phyloP scores from a whole-genome alignment of 2,113 vertebrate species.

The Ammodytes marinus region DNA sequence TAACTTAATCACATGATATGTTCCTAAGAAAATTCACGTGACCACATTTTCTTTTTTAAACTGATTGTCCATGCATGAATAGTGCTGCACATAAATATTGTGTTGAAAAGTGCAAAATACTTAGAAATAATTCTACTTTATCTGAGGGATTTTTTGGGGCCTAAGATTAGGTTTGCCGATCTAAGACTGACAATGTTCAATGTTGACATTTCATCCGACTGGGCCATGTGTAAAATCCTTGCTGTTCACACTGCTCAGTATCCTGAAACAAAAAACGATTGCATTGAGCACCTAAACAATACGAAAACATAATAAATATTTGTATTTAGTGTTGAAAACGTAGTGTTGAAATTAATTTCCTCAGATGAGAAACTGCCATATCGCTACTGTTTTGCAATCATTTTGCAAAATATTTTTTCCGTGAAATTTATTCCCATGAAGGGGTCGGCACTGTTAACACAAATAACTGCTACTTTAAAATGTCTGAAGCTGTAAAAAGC shows the following conservation, averaged over 20 bases:
- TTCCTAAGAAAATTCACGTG: not conserved
- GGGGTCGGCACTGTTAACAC: not conserved
- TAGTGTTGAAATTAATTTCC: too few relatives aligned
- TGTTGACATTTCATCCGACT: not conserved
- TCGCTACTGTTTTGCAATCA: not conserved
- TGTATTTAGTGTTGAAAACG: not conserved
- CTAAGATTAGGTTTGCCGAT: not conserved
- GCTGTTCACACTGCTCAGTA: slow-evolving; percentile 15
- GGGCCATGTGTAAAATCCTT: not conserved
- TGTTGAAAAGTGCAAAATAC: not conserved
- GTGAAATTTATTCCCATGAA: not conserved
- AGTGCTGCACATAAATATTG: not conserved
- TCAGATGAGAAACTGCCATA: not conserved
- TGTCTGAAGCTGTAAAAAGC: not conserved
- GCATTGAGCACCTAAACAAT: not conserved
- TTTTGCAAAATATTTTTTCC: not conserved
- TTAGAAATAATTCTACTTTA: not conserved
- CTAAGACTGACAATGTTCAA: slow-evolving; percentile 7
- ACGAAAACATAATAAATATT: not conserved
- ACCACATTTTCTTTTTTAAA: not conserved
- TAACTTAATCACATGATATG: slow-evolving; percentile 1
- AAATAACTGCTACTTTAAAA: not conserved
- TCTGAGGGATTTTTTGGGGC: not conserved
- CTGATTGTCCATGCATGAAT: slow-evolving; percentile 16
- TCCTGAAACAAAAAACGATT: not conserved